phyloP scores from a whole-genome alignment of 2,797 vertebrate genomes.

The Mormyrops attenuatus region DNA sequence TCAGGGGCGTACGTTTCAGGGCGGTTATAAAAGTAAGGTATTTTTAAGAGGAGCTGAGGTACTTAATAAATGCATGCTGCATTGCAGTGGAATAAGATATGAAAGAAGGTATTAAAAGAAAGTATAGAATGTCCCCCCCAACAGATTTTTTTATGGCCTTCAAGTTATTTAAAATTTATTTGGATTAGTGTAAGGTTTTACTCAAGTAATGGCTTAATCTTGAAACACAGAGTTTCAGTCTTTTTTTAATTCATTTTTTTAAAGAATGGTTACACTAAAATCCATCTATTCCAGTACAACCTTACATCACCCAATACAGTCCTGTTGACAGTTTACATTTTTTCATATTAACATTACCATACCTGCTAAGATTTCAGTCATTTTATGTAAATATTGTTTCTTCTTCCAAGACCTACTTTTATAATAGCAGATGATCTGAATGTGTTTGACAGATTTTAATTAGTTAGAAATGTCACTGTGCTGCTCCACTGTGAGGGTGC shows the following conservation, averaged over 20 bases:
- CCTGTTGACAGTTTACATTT: background rate
- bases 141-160: conserved; percentile 35
- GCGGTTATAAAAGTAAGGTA: conserved; percentile 56
- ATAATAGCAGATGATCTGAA: conserved; percentile 47
- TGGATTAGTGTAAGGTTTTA: background rate
- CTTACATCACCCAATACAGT: background rate
- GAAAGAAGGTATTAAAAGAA: conserved; percentile 47
- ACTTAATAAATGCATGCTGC: conserved; percentile 58
- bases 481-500: conserved; percentile 34
- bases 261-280: conserved; percentile 21
- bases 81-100: conserved; percentile 63
- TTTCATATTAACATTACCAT: background rate
- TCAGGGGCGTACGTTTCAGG: conserved; percentile 41
- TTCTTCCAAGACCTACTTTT: conserved; percentile 41
- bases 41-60: conserved; percentile 63
- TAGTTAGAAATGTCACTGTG: conserved; percentile 27
- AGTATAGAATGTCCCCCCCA: conserved; percentile 31
- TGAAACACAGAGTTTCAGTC: background rate
- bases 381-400: conserved; percentile 34
- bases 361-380: conserved; percentile 15
- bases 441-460: conserved; percentile 34
- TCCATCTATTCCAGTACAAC: background rate
- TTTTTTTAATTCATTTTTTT: background rate
- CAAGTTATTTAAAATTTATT: conserved; percentile 52
- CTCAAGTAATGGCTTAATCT: background rate